Conservation (phyloP, 1,140 invertebrate genomes). For the Mya arenaria region DNA sequence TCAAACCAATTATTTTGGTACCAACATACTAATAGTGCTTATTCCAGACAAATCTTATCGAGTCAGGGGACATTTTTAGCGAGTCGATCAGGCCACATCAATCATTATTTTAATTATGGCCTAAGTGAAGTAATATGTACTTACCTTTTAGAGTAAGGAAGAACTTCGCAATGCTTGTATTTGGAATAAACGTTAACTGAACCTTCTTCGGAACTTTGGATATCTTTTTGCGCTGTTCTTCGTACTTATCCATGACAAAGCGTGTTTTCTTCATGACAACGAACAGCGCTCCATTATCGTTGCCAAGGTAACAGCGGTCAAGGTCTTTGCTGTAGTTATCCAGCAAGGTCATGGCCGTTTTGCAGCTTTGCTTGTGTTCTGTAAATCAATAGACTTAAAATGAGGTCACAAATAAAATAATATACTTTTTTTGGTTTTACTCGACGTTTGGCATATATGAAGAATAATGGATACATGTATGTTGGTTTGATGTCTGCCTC, state of each 20-base stretch:
- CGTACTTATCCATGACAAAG: slow-evolving; percentile 29
- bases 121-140: too few relatives aligned
- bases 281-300: slow-evolving; percentile 24
- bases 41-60: too few relatives aligned
- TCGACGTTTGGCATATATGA: too few relatives aligned
- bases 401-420: too few relatives aligned
- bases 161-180: slow-evolving; percentile 30
- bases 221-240: slow-evolving; percentile 25
- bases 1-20: too few relatives aligned
- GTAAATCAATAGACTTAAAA: not conserved
- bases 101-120: too few relatives aligned
- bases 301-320: slow-evolving; percentile 29
- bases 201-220: slow-evolving; percentile 12
- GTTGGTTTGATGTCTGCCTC: too few relatives aligned
- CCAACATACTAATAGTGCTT: too few relatives aligned
- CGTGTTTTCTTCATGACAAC: slow-evolving; percentile 38
- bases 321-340: slow-evolving; percentile 46
- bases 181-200: slow-evolving; percentile 5
- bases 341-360: slow-evolving; percentile 28
- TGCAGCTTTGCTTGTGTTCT: slow-evolving; percentile 46
- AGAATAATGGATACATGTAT: too few relatives aligned
- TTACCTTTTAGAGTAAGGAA: slow-evolving; percentile 30
- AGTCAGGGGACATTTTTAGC: too few relatives aligned
- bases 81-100: too few relatives aligned
- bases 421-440: too few relatives aligned